Percentiles rank a stretch among this genome's conserved stretches.
Evolutionary conservation across 2,113 vertebrate genomes (phyloP).

Genomic region (Embiotoca jacksoni): DNA sequence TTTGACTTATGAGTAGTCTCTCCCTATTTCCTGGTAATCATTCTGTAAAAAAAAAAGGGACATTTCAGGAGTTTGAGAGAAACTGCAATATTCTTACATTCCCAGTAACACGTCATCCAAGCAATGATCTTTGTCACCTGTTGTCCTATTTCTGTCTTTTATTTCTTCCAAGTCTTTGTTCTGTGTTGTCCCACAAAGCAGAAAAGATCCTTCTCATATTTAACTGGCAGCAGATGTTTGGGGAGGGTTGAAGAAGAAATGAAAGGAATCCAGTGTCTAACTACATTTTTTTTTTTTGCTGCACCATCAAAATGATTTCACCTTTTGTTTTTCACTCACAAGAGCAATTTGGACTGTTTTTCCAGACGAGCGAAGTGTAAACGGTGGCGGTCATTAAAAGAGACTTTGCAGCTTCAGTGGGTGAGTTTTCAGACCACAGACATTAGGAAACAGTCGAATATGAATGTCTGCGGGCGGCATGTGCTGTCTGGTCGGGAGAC

Average conservation of each 20-base stretch:
- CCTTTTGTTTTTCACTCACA: conserved; percentile 18
- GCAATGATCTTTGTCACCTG: not conserved
- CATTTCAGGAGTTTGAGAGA: not conserved
- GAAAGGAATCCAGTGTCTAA: no score
- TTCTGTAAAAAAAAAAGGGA: not conserved
- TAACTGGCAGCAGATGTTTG: not conserved
- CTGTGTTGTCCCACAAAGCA: not conserved
- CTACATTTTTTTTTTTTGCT: not conserved
- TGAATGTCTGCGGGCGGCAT: conserved; percentile 34
- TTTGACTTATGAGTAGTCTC: no score
- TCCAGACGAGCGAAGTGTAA: conserved; percentile 24
- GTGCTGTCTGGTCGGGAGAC: conserved; percentile 46
- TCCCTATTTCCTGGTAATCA: not conserved
- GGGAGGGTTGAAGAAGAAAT: not conserved
- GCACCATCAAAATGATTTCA: conserved; percentile 35
- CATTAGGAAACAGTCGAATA: conserved; percentile 8
- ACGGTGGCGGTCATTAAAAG: conserved; percentile 24
- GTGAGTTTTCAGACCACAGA: conserved; percentile 30
- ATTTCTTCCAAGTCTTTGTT: conserved; percentile 17
- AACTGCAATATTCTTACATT: not conserved
- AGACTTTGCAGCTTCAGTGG: conserved; percentile 9
- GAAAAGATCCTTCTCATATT: conserved; percentile 25
- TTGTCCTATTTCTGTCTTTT: conserved; percentile 16
- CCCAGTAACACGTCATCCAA: not conserved
- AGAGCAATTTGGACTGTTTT: conserved; percentile 19